These are phyloP conservation scores for Passerina amoena DNA, from an alignment of 2,113 vertebrate genomes.

Conservation along the genomic window DNA sequence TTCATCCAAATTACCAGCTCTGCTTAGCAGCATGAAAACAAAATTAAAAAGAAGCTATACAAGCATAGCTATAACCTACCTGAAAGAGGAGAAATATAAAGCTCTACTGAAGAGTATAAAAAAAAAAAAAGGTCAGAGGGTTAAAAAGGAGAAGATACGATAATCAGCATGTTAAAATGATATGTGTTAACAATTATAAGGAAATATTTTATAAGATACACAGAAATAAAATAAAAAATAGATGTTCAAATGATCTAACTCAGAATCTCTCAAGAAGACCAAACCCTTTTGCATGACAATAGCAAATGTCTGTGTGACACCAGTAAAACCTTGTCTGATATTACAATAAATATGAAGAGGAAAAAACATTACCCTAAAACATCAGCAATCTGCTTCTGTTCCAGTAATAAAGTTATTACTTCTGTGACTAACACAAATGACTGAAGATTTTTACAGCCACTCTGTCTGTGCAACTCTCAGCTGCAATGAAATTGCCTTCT, in stretches of 20 bases:
- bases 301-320: not conserved
- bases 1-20: not conserved
- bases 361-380: not conserved
- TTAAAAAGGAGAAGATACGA: not conserved
- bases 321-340: not conserved
- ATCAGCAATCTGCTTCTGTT: not conserved
- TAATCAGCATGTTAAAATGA: not conserved
- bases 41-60: not conserved
- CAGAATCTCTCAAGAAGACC: not conserved
- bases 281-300: not conserved
- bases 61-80: not conserved
- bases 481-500: constrained; percentile 32
- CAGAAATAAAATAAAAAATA: not conserved
- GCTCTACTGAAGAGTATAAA: not conserved
- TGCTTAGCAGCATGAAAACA: not conserved
- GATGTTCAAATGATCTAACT: not conserved
- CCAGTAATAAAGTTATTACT: constrained; percentile 14
- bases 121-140: not conserved
- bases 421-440: constrained; percentile 25
- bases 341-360: constrained; percentile 12
- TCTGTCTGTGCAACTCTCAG: not conserved
- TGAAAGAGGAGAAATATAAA: not conserved
- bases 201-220: not conserved
- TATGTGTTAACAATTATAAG: not conserved
- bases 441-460: constrained; percentile 26